These are phyloP conservation scores for Hemiscyllium ocellatum DNA, from an alignment of 2,113 vertebrate genomes.

Conservation along the genomic window DNA sequence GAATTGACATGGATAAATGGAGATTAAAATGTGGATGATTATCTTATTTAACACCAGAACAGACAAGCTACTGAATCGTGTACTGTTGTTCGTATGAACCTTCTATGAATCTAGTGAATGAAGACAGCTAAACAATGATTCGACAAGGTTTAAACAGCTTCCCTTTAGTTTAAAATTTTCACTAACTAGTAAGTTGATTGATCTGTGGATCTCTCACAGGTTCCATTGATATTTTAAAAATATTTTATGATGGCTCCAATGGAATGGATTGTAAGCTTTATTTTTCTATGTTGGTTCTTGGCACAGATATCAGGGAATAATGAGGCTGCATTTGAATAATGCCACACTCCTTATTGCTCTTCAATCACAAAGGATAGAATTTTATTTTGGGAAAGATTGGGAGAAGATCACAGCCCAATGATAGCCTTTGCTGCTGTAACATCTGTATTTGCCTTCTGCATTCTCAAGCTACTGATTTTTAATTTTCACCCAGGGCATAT, in stretches of 20 bases:
- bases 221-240: not conserved
- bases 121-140: not conserved
- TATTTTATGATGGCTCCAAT: not conserved
- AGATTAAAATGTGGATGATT: not conserved
- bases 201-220: not conserved
- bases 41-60: not conserved
- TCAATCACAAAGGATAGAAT: not conserved
- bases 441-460: not conserved
- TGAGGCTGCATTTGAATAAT: not conserved
- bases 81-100: not conserved
- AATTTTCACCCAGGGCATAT: not conserved
- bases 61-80: not conserved
- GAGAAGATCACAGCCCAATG: not conserved
- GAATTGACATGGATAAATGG: not conserved
- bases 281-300: not conserved
- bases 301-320: not conserved
- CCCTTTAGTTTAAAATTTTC: not conserved
- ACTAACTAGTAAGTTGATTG: not conserved
- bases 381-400: not conserved
- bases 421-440: not conserved
- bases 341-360: not conserved
- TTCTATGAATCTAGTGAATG: too few species aligned
- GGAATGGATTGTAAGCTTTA: not conserved
- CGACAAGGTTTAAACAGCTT: not conserved
- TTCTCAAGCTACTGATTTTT: not conserved